Evolutionary conservation across 1,140 invertebrate genomes (phyloP).

Genomic region (Diuraphis noxia): DNA sequence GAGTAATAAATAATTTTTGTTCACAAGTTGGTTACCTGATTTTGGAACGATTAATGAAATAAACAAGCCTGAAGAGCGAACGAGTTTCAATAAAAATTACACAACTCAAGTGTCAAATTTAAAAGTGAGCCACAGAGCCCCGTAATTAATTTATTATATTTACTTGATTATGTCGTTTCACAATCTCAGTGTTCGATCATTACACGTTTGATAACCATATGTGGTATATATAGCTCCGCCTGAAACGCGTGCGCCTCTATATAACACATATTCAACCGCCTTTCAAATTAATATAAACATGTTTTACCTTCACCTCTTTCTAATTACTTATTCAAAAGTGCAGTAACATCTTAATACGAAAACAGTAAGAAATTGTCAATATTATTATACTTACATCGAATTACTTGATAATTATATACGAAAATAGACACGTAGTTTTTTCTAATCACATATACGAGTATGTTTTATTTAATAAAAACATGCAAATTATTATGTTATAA

Average conservation of each 20-base stretch:
- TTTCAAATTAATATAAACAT: constrained; percentile 16
- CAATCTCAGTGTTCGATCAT: background rate
- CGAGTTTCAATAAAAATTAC: constrained; percentile 1
- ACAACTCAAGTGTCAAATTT: constrained; percentile 7
- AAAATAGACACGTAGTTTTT: background rate
- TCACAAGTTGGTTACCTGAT: background rate
- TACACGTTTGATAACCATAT: constrained; percentile 17
- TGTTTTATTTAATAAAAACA: background rate
- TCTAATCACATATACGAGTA: background rate
- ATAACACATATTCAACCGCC: background rate
- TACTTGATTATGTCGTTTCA: constrained; percentile 21
- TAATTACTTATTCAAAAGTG: constrained; percentile 18
- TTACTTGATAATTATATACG: background rate
- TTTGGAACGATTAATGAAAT: background rate
- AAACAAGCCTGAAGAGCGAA: background rate
- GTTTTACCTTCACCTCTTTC: background rate
- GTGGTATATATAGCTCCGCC: constrained; percentile 8
- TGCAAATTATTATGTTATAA: constrained; percentile 1
- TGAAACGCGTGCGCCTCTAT: background rate
- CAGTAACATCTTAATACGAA: constrained; percentile 5
- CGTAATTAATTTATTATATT: constrained; percentile 20
- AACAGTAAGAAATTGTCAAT: background rate
- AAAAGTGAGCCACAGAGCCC: background rate
- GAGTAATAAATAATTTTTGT: background rate
- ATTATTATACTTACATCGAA: constrained; percentile 23